Conservation (phyloP, 2,113 vertebrate genomes). For the Arenaria interpres region DNA sequence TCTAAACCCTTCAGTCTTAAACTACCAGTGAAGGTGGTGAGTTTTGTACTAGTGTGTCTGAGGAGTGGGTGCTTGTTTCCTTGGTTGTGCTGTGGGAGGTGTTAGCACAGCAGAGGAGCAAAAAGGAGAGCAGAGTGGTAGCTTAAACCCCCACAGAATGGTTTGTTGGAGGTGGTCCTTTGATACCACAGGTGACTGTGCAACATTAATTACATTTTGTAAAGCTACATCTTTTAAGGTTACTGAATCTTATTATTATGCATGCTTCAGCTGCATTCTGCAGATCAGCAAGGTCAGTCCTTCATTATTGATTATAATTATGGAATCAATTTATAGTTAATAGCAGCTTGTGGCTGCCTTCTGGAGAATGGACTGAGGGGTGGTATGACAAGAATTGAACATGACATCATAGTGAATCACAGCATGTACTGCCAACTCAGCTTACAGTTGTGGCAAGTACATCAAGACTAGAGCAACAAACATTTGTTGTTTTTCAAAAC, state of each 20-base stretch:
- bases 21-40: background rate
- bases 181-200: background rate
- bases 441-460: background rate
- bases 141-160: background rate
- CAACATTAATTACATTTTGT: background rate
- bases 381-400: background rate
- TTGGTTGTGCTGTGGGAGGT: conserved; percentile 30
- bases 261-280: background rate
- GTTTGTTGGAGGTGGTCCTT: background rate
- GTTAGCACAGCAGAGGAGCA: background rate
- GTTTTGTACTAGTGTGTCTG: background rate
- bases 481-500: background rate
- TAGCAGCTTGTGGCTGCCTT: background rate
- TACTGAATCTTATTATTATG: background rate
- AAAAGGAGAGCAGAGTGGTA: background rate
- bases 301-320: background rate
- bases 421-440: background rate
- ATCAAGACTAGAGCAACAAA: background rate
- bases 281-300: background rate
- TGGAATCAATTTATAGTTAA: background rate
- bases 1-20: background rate
- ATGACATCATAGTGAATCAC: background rate
- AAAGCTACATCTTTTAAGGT: background rate
- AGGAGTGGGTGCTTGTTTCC: background rate
- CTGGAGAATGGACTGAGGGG: background rate